Base-by-base conservation (phyloP, 2,113 vertebrate species). In the Alectura lathami region DNA sequence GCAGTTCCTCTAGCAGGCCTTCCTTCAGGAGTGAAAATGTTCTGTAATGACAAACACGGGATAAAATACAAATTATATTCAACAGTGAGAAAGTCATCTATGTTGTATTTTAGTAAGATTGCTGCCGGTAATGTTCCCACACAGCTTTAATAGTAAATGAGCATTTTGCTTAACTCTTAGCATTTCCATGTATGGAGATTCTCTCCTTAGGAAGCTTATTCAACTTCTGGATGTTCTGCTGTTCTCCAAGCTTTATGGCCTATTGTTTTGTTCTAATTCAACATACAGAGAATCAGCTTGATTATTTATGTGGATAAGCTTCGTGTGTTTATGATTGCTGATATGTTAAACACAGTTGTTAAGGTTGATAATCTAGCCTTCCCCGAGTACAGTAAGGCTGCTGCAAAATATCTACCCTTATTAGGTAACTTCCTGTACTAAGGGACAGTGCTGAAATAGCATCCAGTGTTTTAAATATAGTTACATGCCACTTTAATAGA, bases 401-500 rank as follows among this genome's bases (percentile, higher is more conserved):
- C n/a, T 64, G 60, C 64, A 45, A 68, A 68, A 30, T 40, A 90
- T 72, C 51, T 89, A 21, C 43, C 94, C 90, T 91, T 93, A 93
- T 93, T 96, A 95, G 89, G 93, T 67, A 90, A 96, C 88, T 90
- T 95, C 88, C 90, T 96, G 76, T 90, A 36, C 73, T 86, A 74
- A 86, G 70, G 85, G 62, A 34, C 57, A 51, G 26, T 3, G 2
- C 34, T 76, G 79, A 89, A 88, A 77, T 93, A 63, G 66, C 79
- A 68, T 70, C 42, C 53, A 78, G 47, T 2, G 1, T 68, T 64
- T n/a, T 77, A 93, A 92, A 91, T 63, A 87, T 1, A 36, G 40
- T 64, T 72, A 54, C 21, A 86, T 67, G 77, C 26, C n/a, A 30
- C 47, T 81, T 74, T 43, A 80, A 59, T n/a, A 88, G 34, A 90